Conservation (phyloP, 2,797 vertebrate species). For the Sebastes cheni region DNA sequence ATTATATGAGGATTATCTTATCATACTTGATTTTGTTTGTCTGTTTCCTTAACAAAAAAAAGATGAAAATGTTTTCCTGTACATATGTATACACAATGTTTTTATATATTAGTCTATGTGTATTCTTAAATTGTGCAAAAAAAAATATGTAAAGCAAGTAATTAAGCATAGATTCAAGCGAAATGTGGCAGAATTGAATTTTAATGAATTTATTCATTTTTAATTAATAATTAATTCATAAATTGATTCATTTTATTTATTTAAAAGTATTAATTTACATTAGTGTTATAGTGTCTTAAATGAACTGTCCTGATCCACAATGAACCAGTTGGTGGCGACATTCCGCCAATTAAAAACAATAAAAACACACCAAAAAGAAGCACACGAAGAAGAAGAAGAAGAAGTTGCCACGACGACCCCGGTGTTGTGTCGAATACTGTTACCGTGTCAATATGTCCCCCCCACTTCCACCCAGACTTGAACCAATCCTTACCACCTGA, state of each 20-base stretch:
- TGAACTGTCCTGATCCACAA: not conserved
- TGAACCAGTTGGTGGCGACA: not conserved
- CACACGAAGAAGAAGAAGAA: not conserved
- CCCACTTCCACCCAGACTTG: not conserved
- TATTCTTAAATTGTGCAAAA: not conserved
- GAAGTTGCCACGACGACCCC: not conserved
- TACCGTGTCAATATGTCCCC: not conserved
- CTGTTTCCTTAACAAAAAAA: too few relatives aligned
- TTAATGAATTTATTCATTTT: not conserved
- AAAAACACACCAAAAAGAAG: not conserved
- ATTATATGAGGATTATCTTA: too few relatives aligned
- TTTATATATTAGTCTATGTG: too few relatives aligned
- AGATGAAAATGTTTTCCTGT: too few relatives aligned
- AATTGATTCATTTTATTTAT: too few relatives aligned
- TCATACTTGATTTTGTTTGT: too few relatives aligned
- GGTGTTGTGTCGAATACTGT: not conserved
- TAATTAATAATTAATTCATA: too few relatives aligned
- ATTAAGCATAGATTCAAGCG: not conserved
- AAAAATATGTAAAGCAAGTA: too few relatives aligned
- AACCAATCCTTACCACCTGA: not conserved
- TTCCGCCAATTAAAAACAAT: too few relatives aligned
- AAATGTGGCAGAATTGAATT: not conserved
- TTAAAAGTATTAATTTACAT: too few relatives aligned
- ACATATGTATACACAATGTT: too few relatives aligned
- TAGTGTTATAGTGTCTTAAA: not conserved